A percentile compares a stretch with the other conserved stretches of the same genome.
phyloP scores from a whole-genome alignment of 2,888 invertebrate genomes.

The Trachelus stipa region DNA sequence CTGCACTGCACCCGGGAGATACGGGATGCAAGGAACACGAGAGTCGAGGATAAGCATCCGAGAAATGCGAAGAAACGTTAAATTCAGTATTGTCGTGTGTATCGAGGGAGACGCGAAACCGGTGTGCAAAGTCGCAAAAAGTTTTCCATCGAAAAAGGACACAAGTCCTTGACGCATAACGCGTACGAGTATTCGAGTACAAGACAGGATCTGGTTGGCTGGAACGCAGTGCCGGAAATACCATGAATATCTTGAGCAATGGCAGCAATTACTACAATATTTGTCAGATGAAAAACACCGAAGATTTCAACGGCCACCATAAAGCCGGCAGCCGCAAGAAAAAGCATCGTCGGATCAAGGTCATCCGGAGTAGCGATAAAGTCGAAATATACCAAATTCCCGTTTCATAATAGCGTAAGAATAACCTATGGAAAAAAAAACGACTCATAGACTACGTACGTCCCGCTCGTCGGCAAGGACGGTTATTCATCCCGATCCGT shows the following conservation, averaged over 20 bases:
- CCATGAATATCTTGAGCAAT: neutral
- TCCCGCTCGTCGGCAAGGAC: slow-evolving; percentile 42
- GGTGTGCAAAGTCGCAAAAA: neutral
- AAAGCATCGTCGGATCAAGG: neutral
- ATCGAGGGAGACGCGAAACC: neutral
- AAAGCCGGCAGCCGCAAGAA: neutral
- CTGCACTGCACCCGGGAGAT: neutral
- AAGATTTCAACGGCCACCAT: neutral
- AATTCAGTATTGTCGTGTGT: slow-evolving; percentile 33
- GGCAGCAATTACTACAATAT: neutral
- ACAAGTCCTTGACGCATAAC: neutral
- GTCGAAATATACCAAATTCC: neutral
- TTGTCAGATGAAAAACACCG: neutral
- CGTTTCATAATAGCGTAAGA: neutral
- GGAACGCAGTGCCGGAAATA: neutral
- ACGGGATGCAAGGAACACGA: neutral
- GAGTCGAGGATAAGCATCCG: slow-evolving; percentile 33
- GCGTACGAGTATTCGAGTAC: neutral
- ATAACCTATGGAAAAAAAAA: neutral
- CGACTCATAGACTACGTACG: slow-evolving; percentile 37
- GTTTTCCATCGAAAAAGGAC: neutral
- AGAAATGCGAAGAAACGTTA: slow-evolving; percentile 50
- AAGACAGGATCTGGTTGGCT: neutral
- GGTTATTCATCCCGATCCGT: slow-evolving; percentile 46
- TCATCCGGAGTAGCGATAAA: neutral